Percentiles rank a stretch among this genome's conserved stretches.
These are phyloP conservation scores for Penaeus monodon DNA, from an alignment of 2,888 invertebrate genomes.

Conservation along the genomic window DNA sequence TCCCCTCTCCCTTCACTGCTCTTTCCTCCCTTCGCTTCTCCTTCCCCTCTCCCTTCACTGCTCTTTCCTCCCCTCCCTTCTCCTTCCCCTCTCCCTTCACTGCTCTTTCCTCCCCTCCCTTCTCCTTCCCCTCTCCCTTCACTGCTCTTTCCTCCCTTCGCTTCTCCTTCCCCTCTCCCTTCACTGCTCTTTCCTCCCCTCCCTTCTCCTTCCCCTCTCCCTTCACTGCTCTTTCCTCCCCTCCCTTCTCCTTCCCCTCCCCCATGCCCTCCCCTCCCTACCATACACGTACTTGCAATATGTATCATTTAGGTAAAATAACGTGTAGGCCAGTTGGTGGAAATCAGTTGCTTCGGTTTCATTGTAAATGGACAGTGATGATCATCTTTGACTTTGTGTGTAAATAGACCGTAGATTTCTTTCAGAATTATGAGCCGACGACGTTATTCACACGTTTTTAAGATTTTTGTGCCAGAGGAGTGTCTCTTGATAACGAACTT, in stretches of 20 bases:
- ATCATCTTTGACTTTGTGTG: no score
- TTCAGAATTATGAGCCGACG: no score
- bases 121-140: neutral
- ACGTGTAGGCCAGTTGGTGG: no score
- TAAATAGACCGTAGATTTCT: no score
- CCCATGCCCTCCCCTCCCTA: neutral
- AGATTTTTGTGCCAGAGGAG: no score
- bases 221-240: neutral
- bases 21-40: neutral
- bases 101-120: neutral
- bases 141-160: neutral
- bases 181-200: neutral
- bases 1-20: neutral
- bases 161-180: neutral
- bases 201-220: no score
- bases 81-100: neutral
- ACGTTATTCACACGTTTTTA: neutral
- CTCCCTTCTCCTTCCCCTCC: neutral
- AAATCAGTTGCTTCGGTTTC: no score
- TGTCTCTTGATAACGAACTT: no score
- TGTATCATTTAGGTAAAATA: no score
- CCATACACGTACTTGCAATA: neutral
- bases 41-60: neutral
- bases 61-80: neutral
- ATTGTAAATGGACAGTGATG: no score